Evolutionary conservation across 64 coral and sea anemone genomes (phyloP).

Genomic region (Platygyra sinensis): DNA sequence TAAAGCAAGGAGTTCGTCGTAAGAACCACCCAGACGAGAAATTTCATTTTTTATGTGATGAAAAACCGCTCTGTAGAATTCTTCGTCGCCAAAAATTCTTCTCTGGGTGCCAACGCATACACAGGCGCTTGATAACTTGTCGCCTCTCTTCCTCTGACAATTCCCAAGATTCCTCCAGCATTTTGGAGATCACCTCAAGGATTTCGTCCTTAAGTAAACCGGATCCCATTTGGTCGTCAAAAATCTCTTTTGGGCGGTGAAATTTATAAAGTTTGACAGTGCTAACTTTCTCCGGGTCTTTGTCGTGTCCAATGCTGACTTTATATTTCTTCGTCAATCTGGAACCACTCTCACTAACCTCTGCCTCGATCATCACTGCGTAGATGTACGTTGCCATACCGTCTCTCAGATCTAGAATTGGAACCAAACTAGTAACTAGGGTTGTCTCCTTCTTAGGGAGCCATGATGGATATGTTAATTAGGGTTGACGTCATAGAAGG

Average conservation of each 20-base stretch:
- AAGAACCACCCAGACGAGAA: no score
- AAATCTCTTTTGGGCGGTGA: neutral
- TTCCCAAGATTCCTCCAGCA: conserved; percentile 46
- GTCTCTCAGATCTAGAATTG: conserved; percentile 57
- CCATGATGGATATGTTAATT: no score
- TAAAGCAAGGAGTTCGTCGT: no score
- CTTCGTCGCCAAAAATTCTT: conserved; percentile 68
- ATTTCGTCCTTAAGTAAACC: neutral
- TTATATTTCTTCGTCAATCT: neutral
- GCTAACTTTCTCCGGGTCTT: no score
- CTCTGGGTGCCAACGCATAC: conserved; percentile 71
- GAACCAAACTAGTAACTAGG: no score
- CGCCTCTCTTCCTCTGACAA: conserved; percentile 42
- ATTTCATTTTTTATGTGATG: neutral
- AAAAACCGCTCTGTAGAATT: conserved; percentile 60
- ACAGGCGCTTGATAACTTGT: conserved; percentile 57
- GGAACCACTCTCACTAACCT: neutral
- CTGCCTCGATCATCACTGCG: conserved; percentile 62
- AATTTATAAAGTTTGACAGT: no score
- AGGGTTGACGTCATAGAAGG: no score
- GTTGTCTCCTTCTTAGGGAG: no score
- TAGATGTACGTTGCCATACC: conserved; percentile 75
- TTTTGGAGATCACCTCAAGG: neutral
- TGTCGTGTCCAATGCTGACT: conserved; percentile 15
- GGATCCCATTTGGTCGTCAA: no score